A percentile compares a stretch with the other conserved stretches of the same genome.
Evolutionary conservation across 1,140 invertebrate species (phyloP).

Genomic region (Sipha flava): DNA sequence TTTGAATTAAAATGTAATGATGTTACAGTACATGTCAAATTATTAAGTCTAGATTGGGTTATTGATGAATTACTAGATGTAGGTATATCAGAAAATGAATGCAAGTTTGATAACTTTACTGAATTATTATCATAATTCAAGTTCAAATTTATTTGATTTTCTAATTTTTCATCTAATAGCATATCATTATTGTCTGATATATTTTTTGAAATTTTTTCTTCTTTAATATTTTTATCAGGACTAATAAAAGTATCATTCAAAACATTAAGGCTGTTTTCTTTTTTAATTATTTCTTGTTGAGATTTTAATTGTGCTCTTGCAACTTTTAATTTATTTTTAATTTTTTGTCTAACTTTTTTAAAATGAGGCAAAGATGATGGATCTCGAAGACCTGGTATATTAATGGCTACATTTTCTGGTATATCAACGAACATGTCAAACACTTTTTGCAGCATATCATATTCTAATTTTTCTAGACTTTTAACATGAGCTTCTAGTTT

Average conservation of each 20-base stretch:
- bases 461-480: constrained; percentile 22
- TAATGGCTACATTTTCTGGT: constrained; percentile 25
- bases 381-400: constrained; percentile 32
- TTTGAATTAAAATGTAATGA: not conserved
- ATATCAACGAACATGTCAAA: constrained; percentile 29
- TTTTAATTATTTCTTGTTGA: not conserved
- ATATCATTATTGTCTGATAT: not conserved
- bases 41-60: not conserved
- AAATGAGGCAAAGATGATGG: constrained; percentile 22
- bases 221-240: not conserved
- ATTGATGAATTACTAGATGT: not conserved
- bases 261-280: not conserved
- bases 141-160: not conserved
- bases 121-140: not conserved
- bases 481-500: constrained; percentile 11
- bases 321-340: not conserved
- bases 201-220: not conserved
- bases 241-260: not conserved
- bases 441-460: constrained; percentile 34
- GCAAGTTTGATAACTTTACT: too few relatives aligned
- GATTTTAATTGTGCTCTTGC: not conserved
- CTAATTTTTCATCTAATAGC: not conserved
- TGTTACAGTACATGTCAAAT: not conserved
- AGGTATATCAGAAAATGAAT: too few relatives aligned
- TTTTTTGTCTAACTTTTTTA: constrained; percentile 18